Conservation (phyloP, 2,797 vertebrate species). For the Spheniscus humboldti region DNA sequence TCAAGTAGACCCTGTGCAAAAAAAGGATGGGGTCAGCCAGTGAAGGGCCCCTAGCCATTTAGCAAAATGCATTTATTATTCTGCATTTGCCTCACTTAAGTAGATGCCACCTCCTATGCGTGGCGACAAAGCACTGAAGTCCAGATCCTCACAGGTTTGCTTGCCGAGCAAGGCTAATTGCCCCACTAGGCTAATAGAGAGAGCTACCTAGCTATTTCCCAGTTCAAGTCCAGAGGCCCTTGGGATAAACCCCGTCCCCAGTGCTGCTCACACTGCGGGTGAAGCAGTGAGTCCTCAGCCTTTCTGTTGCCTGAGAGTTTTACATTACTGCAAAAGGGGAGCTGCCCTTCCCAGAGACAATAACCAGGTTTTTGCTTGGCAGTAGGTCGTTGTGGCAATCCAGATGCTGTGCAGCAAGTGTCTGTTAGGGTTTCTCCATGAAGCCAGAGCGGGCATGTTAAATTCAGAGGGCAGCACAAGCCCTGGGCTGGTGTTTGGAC, state of each 20-base stretch:
- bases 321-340: neutral
- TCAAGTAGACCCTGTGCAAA: neutral
- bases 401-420: neutral
- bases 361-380: neutral
- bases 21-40: neutral
- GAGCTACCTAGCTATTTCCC: neutral
- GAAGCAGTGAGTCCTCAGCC: neutral
- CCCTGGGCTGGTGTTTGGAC: neutral
- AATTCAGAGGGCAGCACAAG: neutral
- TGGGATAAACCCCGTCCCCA: neutral
- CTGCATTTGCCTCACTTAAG: neutral
- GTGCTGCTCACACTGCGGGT: accelerated
- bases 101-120: neutral
- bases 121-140: neutral
- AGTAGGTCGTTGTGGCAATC: neutral
- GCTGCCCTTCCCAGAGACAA: neutral
- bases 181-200: neutral
- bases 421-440: neutral
- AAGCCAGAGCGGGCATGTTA: neutral
- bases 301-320: neutral
- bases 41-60: neutral
- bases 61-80: neutral
- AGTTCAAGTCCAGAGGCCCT: neutral
- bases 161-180: neutral
- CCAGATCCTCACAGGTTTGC: neutral